Conservation (phyloP, 2,888 invertebrate genomes). For the Acanthosoma haemorrhoidale region DNA sequence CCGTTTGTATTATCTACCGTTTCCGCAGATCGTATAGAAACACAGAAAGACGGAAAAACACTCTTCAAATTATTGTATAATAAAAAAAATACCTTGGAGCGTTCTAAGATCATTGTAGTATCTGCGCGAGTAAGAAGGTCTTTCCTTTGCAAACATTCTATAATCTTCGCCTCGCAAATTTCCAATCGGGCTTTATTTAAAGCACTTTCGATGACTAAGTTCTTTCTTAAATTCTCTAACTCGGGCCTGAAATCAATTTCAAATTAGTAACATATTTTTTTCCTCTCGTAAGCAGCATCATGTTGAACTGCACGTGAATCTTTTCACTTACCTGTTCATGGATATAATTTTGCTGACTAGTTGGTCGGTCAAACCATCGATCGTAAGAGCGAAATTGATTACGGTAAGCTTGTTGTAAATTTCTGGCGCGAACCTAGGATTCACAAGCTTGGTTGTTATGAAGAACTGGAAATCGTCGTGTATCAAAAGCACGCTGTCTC, state of each 20-base stretch:
- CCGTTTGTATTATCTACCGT: too few species aligned
- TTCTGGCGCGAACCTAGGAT: conserved; percentile 81
- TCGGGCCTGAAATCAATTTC: conserved; percentile 11
- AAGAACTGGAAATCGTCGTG: conserved; percentile 63
- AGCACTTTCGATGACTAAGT: conserved; percentile 20
- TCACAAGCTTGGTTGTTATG: conserved; percentile 74
- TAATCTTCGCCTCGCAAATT: conserved; percentile 26
- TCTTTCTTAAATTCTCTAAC: conserved; percentile 16
- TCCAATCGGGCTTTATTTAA: conserved; percentile 20
- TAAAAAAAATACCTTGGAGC: conserved; percentile 27
- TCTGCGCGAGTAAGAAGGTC: conserved; percentile 31
- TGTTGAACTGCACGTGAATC: too few species aligned
- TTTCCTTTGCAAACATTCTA: neutral
- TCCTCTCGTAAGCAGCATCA: too few species aligned
- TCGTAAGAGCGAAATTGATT: conserved; percentile 76
- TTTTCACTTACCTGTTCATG: neutral
- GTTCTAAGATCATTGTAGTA: conserved; percentile 24
- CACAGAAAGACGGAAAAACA: too few species aligned
- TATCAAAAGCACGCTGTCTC: neutral
- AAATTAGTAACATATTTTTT: too few species aligned
- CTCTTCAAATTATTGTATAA: neutral
- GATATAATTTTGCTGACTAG: conserved; percentile 45
- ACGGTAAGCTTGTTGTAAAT: conserved; percentile 76
- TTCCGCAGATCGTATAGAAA: too few species aligned
- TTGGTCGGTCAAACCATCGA: conserved; percentile 78